Evolutionary conservation across 2,797 vertebrate species (phyloP), one percentile per base, ranked within the genome.

Genomic region (Muscicapa comitata): DNA sequence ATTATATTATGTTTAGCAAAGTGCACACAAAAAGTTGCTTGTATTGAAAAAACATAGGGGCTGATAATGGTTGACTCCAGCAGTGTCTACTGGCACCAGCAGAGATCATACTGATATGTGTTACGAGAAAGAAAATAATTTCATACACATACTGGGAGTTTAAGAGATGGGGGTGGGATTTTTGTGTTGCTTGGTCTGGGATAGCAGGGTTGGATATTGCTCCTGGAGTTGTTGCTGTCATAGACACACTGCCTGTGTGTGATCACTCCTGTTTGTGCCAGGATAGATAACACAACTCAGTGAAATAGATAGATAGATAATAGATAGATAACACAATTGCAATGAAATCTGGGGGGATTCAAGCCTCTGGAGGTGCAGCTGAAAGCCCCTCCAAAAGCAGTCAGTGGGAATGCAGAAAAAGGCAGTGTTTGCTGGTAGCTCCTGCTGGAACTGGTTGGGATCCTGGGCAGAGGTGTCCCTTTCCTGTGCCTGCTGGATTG

Each of bases 401-500:
- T 13, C 33, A 19, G 35, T 42, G 81, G 31, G 50, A 74, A 50
- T 20, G 23, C 33, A 58, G 59, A 71, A 59, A 13, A 23, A 71
- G n/a, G 50, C 24, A 31, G 12, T 3, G 14, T 18, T 55, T 57
- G 21, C 31, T 17, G 2, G 21, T 11, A 48, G 33, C 68, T 74
- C 26, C 57, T 66, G 0, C 0, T n/a, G 35, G 66, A 37, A 1
- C 0, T 1, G 73, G 23, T 2, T 6, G 7, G 7, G 45, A 3
- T 67, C 13, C 53, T 35, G 38, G 26, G 51, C 31, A 81, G 28
- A 47, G 3, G 15, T 37, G 8, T 29, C 17, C 42, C 47, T 62
- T 40, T 31, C 12, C 38, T 38, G 13, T 24, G 17, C 5, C 1
- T 4, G 13, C 16, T 14, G 20, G 4, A 17, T 16, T 74, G 57